phyloP scores from a whole-genome alignment of 1,140 invertebrate genomes.

The Theocolax elegans region DNA sequence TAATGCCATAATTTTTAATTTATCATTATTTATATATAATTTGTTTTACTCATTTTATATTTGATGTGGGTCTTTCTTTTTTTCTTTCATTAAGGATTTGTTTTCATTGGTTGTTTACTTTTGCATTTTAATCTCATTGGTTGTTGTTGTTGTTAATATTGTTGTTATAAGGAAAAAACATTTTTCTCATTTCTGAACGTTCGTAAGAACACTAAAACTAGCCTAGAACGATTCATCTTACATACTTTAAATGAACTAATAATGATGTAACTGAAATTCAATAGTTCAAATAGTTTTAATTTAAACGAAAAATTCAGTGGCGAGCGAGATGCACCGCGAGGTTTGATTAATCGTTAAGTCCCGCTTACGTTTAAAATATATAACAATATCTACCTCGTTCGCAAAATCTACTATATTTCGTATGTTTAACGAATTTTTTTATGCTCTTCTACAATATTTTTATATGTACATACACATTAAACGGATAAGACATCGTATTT shows the following conservation, averaged over 20 bases:
- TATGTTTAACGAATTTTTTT: too few relatives aligned
- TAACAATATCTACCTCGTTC: neutral
- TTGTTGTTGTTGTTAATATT: too few relatives aligned
- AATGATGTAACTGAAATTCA: constrained; percentile 20
- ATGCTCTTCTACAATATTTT: neutral
- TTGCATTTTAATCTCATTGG: constrained; percentile 23
- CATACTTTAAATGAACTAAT: constrained; percentile 41
- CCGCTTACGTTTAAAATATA: neutral
- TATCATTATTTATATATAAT: constrained; percentile 3
- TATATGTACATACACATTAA: constrained; percentile 12
- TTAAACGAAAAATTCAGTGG: too few relatives aligned
- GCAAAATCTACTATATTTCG: neutral
- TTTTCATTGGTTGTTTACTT: constrained; percentile 12
- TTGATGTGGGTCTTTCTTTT: constrained; percentile 2
- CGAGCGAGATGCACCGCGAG: constrained; percentile 14
- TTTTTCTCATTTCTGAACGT: constrained; percentile 24
- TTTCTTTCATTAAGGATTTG: constrained; percentile 15
- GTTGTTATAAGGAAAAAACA: constrained; percentile 17
- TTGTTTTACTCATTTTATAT: too few relatives aligned
- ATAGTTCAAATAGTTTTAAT: too few relatives aligned
- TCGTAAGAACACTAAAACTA: constrained; percentile 26
- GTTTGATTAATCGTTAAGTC: neutral
- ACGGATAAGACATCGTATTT: constrained; percentile 12
- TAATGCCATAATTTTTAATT: constrained; percentile 29
- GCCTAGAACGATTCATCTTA: constrained; percentile 36